phyloP scores from a whole-genome alignment of 2,113 vertebrate genomes.

The Octodon degus region DNA sequence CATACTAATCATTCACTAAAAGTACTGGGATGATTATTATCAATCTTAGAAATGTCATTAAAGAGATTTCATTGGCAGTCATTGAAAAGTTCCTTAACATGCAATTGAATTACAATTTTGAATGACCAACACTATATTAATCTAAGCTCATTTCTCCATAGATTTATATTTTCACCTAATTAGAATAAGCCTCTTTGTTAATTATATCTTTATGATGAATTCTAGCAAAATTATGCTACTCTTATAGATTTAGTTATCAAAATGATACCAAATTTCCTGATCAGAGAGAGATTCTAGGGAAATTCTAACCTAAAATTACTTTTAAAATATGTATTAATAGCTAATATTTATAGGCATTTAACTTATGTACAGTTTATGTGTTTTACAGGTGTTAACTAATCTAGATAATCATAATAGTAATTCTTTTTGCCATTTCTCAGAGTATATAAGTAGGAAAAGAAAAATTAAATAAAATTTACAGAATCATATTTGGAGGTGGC shows the following conservation, averaged over 20 bases:
- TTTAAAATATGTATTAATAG: background rate
- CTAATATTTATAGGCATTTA: background rate
- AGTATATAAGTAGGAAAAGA: background rate
- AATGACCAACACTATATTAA: background rate
- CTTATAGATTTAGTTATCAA: constrained; percentile 9
- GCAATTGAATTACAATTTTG: background rate
- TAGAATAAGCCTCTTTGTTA: constrained; percentile 27
- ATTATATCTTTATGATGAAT: constrained; percentile 53
- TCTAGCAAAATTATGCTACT: background rate
- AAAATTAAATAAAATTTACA: background rate
- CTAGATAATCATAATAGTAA: background rate
- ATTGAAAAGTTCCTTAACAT: background rate
- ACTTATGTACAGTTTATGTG: background rate
- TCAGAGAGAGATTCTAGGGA: background rate
- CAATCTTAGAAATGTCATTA: background rate
- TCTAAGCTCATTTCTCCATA: background rate
- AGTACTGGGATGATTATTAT: background rate
- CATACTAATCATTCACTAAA: constrained; percentile 35
- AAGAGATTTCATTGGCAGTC: background rate
- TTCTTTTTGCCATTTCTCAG: background rate
- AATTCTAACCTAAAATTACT: background rate
- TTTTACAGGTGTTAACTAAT: background rate
- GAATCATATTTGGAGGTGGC: background rate
- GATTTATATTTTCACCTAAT: background rate
- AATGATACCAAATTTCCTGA: constrained; percentile 6